Percentiles rank a stretch among this genome's conserved stretches.
phyloP scores from a whole-genome alignment of 2,113 vertebrate species.

The Myocastor coypus region DNA sequence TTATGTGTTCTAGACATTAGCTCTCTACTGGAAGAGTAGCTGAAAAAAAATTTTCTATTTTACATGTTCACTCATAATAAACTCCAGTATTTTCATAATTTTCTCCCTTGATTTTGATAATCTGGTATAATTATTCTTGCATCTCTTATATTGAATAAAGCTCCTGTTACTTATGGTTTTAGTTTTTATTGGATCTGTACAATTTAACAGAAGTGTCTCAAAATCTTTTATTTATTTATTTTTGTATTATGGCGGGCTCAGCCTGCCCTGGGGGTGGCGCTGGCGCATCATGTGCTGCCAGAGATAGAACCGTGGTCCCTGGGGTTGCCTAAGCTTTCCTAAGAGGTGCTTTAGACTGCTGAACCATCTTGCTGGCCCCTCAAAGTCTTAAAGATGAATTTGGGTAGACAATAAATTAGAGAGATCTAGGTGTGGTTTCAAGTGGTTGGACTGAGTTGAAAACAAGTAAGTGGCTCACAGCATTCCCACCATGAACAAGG shows the following conservation, averaged over 20 bases:
- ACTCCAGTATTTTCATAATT: not conserved
- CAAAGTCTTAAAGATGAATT: not conserved
- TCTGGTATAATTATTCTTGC: constrained; percentile 18
- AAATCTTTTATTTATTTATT: too few species aligned
- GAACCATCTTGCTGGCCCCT: too few species aligned
- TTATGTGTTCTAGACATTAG: not conserved
- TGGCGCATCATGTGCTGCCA: too few species aligned
- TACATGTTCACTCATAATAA: not conserved
- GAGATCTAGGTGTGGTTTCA: constrained; percentile 10
- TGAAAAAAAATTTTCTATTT: not conserved
- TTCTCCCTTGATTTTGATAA: not conserved
- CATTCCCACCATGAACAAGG: fast-evolving
- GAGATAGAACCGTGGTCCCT: too few species aligned
- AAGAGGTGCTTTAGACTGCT: too few species aligned
- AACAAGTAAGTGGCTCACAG: not conserved
- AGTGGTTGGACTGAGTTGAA: not conserved
- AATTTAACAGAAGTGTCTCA: not conserved
- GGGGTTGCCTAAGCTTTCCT: too few species aligned
- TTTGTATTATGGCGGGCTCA: too few species aligned
- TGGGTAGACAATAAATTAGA: not conserved
- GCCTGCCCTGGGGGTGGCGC: too few species aligned
- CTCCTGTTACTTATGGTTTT: not conserved
- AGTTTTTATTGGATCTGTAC: not conserved
- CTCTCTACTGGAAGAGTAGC: not conserved
- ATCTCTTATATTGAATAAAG: not conserved